Evolutionary conservation across 53 echinoderm and acorn worm genomes (phyloP), one percentile per base, ranked within the genome.

Genomic region (Henricia sp.): DNA sequence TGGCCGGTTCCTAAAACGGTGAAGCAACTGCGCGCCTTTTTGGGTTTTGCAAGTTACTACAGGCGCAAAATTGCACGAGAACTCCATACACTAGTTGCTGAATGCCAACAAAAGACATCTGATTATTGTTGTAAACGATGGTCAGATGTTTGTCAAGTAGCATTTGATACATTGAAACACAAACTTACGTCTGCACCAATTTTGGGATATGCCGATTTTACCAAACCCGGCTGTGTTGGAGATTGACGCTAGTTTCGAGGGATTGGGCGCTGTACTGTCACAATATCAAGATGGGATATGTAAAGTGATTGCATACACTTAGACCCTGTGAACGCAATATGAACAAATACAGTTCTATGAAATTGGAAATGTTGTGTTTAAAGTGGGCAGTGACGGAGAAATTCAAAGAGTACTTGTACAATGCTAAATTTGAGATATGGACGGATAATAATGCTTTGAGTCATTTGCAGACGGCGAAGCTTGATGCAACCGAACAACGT

Each of bases 301-400:
- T 2, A 50, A 62, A 6, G 86, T 86, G 14, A 14, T 77, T 24
- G 84, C 66, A 11, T 89, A 90, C 67, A 11, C 68, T 90, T 4
- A 53, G 76, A 21, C 39, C 50, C 34, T 26, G 38, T 37, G 85
- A 90, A 35, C 25, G 69, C 19, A 90, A 90, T 46, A 90, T 90
- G 90, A 28, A 66, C 3, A 53, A 82, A 8, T 90, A 89, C 46
- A 64, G 41, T n/a, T 85, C 77, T 40, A 87, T 91, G 87, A 83
- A 91, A 33, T 64, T 91, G 16, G 87, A 91, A 28, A 36, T 91
- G 3, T 37, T 83, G 29, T 80, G 83, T 32, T 24, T 82, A 10
- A 88, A 83, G 35, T 91, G 83, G 91, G 91, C 83, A 2, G 37
- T 87, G 2, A 46, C 91, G 5, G 82, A 87, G 32, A 91, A 87